Base-by-base conservation (phyloP, 2,888 invertebrate species). In the Clitarchus hookeri region DNA sequence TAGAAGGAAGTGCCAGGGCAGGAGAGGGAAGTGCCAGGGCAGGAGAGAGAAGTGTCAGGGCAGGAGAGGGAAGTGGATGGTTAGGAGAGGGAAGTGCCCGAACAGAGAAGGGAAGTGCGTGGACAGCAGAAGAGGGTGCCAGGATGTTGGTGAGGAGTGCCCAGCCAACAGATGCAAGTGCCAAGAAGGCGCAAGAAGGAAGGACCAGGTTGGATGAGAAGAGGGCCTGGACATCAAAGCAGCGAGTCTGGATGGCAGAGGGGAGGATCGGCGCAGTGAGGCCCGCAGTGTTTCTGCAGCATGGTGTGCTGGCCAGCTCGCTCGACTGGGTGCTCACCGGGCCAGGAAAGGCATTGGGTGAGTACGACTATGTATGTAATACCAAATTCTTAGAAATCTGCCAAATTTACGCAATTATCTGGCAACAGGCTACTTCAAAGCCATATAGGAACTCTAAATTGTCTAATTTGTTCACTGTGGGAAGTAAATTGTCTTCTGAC, bases 281-380 rank as follows among this genome's bases (percentile, higher is more conserved):
- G 88, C 89, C 36, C 88, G 91, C 88, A 85, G 91, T 87, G 90
- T 90, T 91, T 86, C 88, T 92, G 85, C 91, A 91, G 87, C 92
- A 92, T 88, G 93, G 93, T 0, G 90, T 93, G 0, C 88, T 92
- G 19, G 91, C 91, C 16, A 91, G 91, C 44, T 91, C 92, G 0
- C 89, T 91, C 3, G 91, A 91, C 87, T 94, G 92, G 92, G 90
- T 93, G 13, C 90, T 92, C 48, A 93, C 93, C 88, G 90, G 91
- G 12, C 91, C 90, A 0, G 90, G 91, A 86, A 90, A 92, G 87
- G 92, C 92, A 84, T 89, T 92, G 12, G 91, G 91, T 90, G 85
- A 87, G 89, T 86, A 4, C 36, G 36, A 36, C 36, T 36, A 36
- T 36, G 36, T 4, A 36, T 36, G 36, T 36, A 36, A 36, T 36